Evolutionary conservation across 2,113 vertebrate species (phyloP).

Genomic region (Gulo gulo): DNA sequence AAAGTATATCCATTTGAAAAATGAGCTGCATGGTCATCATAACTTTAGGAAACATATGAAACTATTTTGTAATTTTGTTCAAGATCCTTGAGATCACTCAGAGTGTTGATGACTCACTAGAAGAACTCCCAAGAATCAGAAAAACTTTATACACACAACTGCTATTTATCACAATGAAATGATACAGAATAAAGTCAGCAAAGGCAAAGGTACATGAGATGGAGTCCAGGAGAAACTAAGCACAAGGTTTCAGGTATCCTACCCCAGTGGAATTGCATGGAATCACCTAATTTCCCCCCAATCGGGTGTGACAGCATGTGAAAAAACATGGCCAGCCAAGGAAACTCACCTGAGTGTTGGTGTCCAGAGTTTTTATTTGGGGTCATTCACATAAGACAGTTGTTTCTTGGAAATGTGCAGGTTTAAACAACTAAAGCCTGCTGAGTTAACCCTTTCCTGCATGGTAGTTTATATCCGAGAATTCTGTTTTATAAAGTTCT

Average conservation of each 20-base stretch:
- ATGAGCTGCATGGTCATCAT: neutral
- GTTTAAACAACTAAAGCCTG: neutral
- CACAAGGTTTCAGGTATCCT: neutral
- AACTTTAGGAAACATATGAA: neutral
- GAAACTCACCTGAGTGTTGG: neutral
- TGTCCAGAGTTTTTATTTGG: neutral
- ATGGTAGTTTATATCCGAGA: neutral
- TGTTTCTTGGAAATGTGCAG: neutral
- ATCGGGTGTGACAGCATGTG: neutral
- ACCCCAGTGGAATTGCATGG: too few species aligned
- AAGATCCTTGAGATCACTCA: neutral
- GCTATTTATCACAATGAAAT: neutral
- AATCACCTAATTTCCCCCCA: neutral
- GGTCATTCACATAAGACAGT: neutral
- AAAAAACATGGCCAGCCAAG: neutral
- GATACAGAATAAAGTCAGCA: neutral
- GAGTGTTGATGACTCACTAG: neutral
- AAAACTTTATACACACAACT: neutral
- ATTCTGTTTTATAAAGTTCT: neutral
- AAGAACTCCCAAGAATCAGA: neutral
- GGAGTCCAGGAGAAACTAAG: neutral
- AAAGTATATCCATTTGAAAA: neutral
- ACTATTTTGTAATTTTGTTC: neutral
- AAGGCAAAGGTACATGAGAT: neutral
- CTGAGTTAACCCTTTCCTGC: neutral